These are phyloP conservation scores for Tetramorium simillimum DNA, from an alignment of 1,140 invertebrate species.

Conservation along the genomic window DNA sequence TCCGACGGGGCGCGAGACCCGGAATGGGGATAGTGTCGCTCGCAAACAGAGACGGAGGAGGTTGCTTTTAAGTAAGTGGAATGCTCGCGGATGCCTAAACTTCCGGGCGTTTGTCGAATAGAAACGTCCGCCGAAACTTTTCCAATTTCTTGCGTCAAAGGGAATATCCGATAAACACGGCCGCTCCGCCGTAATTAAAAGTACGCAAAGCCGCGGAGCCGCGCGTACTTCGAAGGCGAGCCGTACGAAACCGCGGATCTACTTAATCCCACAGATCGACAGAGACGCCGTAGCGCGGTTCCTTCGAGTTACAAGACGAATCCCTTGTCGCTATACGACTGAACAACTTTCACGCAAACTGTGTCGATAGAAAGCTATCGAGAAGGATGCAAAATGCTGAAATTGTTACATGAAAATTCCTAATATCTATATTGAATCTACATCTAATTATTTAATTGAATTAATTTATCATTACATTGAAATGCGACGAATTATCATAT, in stretches of 20 bases:
- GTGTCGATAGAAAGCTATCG: not conserved
- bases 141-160: conserved; percentile 73
- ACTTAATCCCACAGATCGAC: conserved; percentile 51
- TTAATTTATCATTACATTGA: not conserved
- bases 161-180: conserved; percentile 68
- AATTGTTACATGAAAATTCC: not conserved
- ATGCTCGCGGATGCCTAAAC: conserved; percentile 12
- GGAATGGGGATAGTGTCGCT: conserved; percentile 18
- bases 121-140: conserved; percentile 67
- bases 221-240: not conserved
- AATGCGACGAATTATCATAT: not conserved
- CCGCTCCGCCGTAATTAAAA: conserved; percentile 65
- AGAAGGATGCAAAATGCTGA: not conserved
- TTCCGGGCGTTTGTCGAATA: conserved; percentile 7
- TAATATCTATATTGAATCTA: not conserved
- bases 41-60: conserved; percentile 38
- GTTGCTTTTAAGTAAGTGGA: conserved; percentile 60
- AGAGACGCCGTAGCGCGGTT: conserved; percentile 10
- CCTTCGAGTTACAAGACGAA: not conserved
- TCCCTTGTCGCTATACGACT: not conserved
- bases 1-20: not conserved
- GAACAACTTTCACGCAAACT: not conserved
- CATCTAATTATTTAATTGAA: not conserved
- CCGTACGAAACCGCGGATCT: conserved; percentile 16
- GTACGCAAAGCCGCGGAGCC: conserved; percentile 37